Evolutionary conservation across 2,888 invertebrate species (phyloP), one percentile per base, ranked within the genome.

Genomic region (Platycheirus rosarum): DNA sequence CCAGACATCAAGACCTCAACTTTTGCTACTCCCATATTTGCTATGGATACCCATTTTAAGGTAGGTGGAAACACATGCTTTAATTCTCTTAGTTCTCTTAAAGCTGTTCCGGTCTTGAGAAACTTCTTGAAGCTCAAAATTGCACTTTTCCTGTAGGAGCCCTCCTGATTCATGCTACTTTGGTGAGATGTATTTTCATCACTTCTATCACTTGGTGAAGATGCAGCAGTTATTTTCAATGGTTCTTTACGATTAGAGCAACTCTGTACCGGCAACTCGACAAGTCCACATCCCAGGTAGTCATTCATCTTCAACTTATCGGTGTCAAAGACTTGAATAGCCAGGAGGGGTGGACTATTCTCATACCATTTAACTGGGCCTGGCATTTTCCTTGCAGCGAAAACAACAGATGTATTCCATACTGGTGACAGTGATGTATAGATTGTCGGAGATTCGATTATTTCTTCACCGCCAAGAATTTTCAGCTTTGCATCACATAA

Each of bases 371-470:
- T 23, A 0, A 86, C 37, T 2, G 84, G 49, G 0, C 91, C 90
- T 0, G 89, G 87, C 9, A 90, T 37, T 1, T 68, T 86, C 5
- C 93, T 84, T 0, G 91, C 87, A 2, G 90, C 88, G 62, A 93
- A 91, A 8, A 91, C 88, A 9, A 94, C 88, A 0, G 92, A 92
- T 86, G 93, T 91, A 86, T 94, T 92, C 94, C 94, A 94, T 37
- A 93, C 89, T 8, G 94, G 93, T 70, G 92, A 92, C 2, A 93
- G 88, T 2, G 92, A 91, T 0, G 85, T 69, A 1, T 65, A 84
- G 0, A 86, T 71, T 0, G 84, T 74, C 0, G 86, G 55, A 0
- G 90, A 88, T 48, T 89, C 87, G 0, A 86, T 86, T 1, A 80
- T 71, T n/a, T 87, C 85, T 0, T 86, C 84, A 0, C 85, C 87